Percentiles rank a stretch among this genome's conserved stretches.
These are phyloP conservation scores for Salmo trutta DNA, from an alignment of 2,797 vertebrate species.

Conservation along the genomic window DNA sequence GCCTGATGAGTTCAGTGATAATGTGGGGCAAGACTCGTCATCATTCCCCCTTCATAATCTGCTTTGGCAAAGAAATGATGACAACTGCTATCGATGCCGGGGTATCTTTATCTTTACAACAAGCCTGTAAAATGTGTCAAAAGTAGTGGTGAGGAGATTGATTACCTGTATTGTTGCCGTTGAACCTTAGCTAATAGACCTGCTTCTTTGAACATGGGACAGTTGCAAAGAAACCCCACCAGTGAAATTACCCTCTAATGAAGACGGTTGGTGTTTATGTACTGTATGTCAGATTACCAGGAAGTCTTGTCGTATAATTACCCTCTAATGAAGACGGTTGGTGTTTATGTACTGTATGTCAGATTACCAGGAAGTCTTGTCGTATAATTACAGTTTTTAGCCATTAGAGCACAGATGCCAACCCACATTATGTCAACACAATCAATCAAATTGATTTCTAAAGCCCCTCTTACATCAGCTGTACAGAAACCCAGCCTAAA, in stretches of 20 bases:
- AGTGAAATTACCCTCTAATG: not conserved
- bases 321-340: not conserved
- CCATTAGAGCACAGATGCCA: not conserved
- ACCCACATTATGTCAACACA: not conserved
- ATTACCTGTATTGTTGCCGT: not conserved
- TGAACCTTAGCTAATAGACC: not conserved
- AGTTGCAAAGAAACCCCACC: not conserved
- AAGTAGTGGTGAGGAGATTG: not conserved
- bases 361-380: not conserved
- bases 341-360: not conserved
- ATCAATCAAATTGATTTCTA: too few relatives aligned
- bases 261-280: not conserved
- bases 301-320: not conserved
- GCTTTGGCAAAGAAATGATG: not conserved
- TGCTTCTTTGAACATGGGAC: not conserved
- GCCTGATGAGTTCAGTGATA: not conserved
- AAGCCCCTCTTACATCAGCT: too few relatives aligned
- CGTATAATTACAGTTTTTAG: not conserved
- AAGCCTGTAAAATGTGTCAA: too few relatives aligned
- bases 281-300: not conserved
- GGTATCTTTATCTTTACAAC: too few relatives aligned
- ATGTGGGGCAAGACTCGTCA: not conserved
- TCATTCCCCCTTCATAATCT: not conserved
- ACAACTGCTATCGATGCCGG: too few relatives aligned
- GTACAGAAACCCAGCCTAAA: too few relatives aligned